Percentiles rank a stretch among this genome's conserved stretches.
Evolutionary conservation across 2,797 vertebrate species (phyloP).

Genomic region (Pyrrhura leucotis): DNA sequence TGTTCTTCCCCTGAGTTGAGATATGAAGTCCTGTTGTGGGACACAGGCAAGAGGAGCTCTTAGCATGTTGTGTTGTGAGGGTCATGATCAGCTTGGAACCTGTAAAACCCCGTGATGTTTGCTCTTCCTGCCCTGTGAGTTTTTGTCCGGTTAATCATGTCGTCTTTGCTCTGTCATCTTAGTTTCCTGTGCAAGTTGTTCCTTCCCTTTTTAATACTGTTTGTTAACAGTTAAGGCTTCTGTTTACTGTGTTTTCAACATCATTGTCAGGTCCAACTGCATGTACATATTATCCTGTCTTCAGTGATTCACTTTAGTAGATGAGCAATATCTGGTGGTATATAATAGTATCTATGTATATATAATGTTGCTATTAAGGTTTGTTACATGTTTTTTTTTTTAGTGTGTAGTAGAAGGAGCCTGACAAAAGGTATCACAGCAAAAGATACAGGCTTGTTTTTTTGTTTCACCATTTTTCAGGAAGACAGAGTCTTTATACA

Average conservation of each 20-base stretch:
- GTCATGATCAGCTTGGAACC: not conserved
- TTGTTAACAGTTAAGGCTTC: not conserved
- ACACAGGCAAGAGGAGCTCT: not conserved
- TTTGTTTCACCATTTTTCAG: not conserved
- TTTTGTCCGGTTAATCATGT: not conserved
- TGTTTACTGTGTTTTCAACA: not conserved
- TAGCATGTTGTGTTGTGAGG: not conserved
- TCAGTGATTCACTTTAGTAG: not conserved
- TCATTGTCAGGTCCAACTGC: not conserved
- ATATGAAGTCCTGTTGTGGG: not conserved
- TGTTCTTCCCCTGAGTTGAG: not conserved
- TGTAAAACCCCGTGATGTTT: not conserved
- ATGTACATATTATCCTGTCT: not conserved
- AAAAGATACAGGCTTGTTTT: not conserved
- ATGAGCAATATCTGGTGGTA: not conserved
- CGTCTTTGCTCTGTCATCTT: not conserved
- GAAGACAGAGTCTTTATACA: not conserved
- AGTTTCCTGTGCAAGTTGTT: not conserved
- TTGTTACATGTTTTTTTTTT: not conserved
- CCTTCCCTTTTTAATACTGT: not conserved
- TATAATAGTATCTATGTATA: fast-evolving
- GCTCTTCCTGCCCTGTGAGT: fast-evolving
- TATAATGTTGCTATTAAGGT: not conserved
- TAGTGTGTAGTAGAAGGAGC: not conserved
- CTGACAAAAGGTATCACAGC: not conserved